phyloP scores from a whole-genome alignment of 1,140 invertebrate genomes.

The Popillia japonica region DNA sequence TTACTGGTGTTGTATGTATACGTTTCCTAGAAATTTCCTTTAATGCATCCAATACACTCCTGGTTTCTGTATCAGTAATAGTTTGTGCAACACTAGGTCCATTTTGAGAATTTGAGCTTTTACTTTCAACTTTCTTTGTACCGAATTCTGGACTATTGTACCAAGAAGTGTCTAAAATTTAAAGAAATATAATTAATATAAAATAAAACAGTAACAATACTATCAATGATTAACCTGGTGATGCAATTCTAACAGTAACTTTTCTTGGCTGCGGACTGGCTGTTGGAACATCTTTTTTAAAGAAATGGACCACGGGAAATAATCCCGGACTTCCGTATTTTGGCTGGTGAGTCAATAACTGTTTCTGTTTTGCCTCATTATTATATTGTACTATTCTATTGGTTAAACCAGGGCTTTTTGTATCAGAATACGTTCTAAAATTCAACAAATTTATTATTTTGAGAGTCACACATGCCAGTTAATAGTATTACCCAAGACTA shows the following conservation, averaged over 20 bases:
- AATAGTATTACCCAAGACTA: slow-evolving; percentile 47
- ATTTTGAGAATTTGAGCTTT: background rate
- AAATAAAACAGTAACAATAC: background rate
- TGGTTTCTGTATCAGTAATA: slow-evolving; percentile 49
- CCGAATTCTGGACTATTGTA: slow-evolving; percentile 15
- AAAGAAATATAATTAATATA: background rate
- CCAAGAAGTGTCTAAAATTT: slow-evolving; percentile 8
- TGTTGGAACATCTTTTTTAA: slow-evolving; percentile 55
- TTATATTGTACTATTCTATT: slow-evolving; percentile 61
- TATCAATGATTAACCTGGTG: slow-evolving; percentile 56
- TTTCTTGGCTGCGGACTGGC: slow-evolving; percentile 50
- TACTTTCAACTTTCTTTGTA: background rate
- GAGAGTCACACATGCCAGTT: background rate
- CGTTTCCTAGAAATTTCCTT: slow-evolving; percentile 65
- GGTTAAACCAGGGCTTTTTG: slow-evolving; percentile 61
- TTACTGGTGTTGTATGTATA: slow-evolving; percentile 61
- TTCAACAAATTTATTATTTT: background rate
- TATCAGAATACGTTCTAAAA: slow-evolving; percentile 59
- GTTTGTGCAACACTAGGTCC: background rate
- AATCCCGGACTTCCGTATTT: slow-evolving; percentile 57
- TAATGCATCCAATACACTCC: slow-evolving; percentile 63
- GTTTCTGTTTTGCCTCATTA: slow-evolving; percentile 52
- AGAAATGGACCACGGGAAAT: slow-evolving; percentile 56
- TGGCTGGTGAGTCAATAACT: slow-evolving; percentile 47
- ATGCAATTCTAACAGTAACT: slow-evolving; percentile 59